These are phyloP conservation scores for Hepsetus odoe DNA, from an alignment of 2,113 vertebrate species.

Conservation along the genomic window DNA sequence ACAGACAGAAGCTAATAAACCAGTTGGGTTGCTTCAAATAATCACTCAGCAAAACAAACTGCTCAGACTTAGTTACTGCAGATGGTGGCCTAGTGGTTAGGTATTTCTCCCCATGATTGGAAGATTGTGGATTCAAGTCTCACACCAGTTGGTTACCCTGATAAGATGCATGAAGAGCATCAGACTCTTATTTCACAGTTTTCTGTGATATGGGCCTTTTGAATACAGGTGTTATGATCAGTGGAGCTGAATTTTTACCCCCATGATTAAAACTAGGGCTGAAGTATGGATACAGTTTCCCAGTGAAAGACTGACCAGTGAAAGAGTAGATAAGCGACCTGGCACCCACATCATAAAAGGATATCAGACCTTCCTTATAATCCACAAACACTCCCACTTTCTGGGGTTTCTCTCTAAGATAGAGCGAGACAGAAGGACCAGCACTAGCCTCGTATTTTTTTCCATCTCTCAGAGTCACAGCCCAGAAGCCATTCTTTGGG, in stretches of 20 bases:
- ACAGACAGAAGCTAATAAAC: too few relatives aligned
- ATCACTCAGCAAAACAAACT: too few relatives aligned
- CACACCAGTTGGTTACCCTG: too few relatives aligned
- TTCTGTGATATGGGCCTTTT: too few relatives aligned
- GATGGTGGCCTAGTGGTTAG: too few relatives aligned
- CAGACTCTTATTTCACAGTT: too few relatives aligned
- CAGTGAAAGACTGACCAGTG: slow-evolving; percentile 22
- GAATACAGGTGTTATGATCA: background rate
- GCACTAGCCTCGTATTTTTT: slow-evolving; percentile 3
- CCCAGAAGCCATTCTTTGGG: slow-evolving; percentile 26
- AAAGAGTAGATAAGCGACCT: slow-evolving; percentile 43
- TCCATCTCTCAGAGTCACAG: background rate
- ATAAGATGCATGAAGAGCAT: too few relatives aligned
- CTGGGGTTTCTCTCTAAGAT: slow-evolving; percentile 18
- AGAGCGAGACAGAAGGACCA: background rate
- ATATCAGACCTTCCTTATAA: slow-evolving; percentile 43
- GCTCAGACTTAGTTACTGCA: too few relatives aligned
- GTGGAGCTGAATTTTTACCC: background rate
- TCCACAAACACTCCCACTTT: slow-evolving; percentile 45
- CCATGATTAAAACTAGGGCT: background rate
- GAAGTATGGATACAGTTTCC: background rate
- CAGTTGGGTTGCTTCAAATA: too few relatives aligned
- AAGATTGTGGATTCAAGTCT: too few relatives aligned
- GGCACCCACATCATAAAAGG: slow-evolving; percentile 40
- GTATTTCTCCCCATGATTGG: too few relatives aligned